Base-by-base conservation (phyloP, 2,113 vertebrate species). In the Carollia perspicillata region DNA sequence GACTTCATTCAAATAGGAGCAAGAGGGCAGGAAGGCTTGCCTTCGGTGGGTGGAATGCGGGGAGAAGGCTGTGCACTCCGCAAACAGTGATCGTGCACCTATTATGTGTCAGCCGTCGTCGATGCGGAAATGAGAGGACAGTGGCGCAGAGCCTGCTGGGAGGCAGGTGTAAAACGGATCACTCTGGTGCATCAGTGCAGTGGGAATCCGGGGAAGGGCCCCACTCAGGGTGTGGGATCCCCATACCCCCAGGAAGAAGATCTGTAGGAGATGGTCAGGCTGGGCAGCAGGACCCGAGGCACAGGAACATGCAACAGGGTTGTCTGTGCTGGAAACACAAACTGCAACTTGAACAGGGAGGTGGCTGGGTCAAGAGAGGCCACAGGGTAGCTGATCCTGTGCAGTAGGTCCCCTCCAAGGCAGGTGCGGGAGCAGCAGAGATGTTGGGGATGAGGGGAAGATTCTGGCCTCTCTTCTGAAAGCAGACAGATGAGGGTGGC, bases 41-140 rank as follows among this genome's bases (percentile, higher is more conserved):
- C 66, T 44, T 23, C 49, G 7, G 1, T 3, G 20, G 33, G 40
- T 8, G 69, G 71, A 2, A 2, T 1, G 6, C 0, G 0, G 13
- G 33, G 40, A n/a, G 40, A 17, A 49, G 33, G 6, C 7, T 33
- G 30, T 26, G 47, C 7, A 4, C 28, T 74, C 16, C 23, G 33
- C 22, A 12, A 81, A 35, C 22, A 84, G 5, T 33, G 40, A 44
- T 0, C 7, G 35, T 18, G 16, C 3, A 8, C 63, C 63, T 69
- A 8, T 8, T 18, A 8, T 0, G 0, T 16, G 6, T 13, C 35
- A 44, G 68, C n/a, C 8, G 0, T 1, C 17, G n/a, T 8, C 18
- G 37, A 66, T 1, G 28, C 1, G 13, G 42, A 37, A 40, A 17
- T 40, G 55, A 77, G 33, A 30, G 22, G 35, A 7, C 28, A 17